A percentile compares a stretch with the other conserved stretches of the same genome.
phyloP scores from a whole-genome alignment of 2,113 vertebrate genomes.

The Lasiurus cinereus region DNA sequence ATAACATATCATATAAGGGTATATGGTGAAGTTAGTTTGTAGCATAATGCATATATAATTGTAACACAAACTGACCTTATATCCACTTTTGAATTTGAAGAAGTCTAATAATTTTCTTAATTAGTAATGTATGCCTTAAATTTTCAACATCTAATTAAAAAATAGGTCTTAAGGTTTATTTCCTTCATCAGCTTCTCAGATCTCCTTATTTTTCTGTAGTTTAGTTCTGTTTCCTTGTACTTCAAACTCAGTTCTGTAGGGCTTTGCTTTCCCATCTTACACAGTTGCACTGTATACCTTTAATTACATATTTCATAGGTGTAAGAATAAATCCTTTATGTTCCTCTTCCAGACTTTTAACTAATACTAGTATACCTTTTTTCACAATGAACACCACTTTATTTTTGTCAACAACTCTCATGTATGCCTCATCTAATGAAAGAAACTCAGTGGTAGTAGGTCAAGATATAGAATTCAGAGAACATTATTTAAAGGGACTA shows the following conservation, averaged over 20 bases:
- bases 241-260: conserved; percentile 2
- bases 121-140: conserved; percentile 3
- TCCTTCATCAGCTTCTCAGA: background rate
- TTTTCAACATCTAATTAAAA: background rate
- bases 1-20: background rate
- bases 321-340: background rate
- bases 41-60: background rate
- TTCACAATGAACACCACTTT: background rate
- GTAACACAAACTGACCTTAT: background rate
- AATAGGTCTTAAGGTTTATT: background rate
- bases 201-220: background rate
- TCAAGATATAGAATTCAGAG: background rate
- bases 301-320: conserved; percentile 29
- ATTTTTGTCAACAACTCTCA: background rate
- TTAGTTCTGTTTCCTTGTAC: background rate
- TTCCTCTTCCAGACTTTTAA: background rate
- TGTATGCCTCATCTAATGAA: background rate
- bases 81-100: conserved; percentile 18
- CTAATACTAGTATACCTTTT: background rate
- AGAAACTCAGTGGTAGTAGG: background rate
- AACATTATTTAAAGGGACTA: background rate
- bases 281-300: background rate
- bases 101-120: background rate
- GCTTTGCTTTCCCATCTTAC: conserved; percentile 26
- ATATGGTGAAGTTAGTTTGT: background rate